Conservation (phyloP, 1,140 invertebrate genomes). For the Atta colombica region DNA sequence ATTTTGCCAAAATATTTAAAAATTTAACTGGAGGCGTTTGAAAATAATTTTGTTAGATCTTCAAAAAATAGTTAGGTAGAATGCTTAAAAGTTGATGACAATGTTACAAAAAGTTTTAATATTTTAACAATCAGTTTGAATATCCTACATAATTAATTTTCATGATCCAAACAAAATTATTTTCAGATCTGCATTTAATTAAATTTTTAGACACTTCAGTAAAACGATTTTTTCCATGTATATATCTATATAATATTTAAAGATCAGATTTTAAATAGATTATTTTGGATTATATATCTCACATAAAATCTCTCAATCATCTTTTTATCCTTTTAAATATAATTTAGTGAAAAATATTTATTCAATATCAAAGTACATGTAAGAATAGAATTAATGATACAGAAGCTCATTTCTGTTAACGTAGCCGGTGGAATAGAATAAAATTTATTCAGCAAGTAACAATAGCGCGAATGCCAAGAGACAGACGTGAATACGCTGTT, state of each 20-base stretch:
- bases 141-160: too few relatives aligned
- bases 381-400: constrained; percentile 48
- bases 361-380: not conserved
- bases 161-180: too few relatives aligned
- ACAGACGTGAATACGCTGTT: not conserved
- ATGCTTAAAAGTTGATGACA: too few relatives aligned
- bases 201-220: too few relatives aligned
- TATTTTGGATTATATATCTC: not conserved
- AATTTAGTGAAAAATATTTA: not conserved
- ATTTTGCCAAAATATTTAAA: too few relatives aligned
- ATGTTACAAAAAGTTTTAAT: too few relatives aligned
- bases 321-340: not conserved
- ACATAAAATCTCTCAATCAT: not conserved
- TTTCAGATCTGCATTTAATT: too few relatives aligned
- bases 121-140: too few relatives aligned
- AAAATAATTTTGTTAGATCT: too few relatives aligned
- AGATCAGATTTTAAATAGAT: not conserved
- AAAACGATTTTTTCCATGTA: too few relatives aligned
- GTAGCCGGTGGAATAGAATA: not conserved
- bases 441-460: constrained; percentile 12
- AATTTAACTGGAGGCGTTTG: too few relatives aligned
- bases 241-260: not conserved
- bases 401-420: constrained; percentile 39
- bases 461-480: not conserved
- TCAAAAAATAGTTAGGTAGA: too few relatives aligned